Evolutionary conservation across 2,113 vertebrate species (phyloP), one percentile per base, ranked within the genome.

Genomic region (Nycticryphes semicollaris): DNA sequence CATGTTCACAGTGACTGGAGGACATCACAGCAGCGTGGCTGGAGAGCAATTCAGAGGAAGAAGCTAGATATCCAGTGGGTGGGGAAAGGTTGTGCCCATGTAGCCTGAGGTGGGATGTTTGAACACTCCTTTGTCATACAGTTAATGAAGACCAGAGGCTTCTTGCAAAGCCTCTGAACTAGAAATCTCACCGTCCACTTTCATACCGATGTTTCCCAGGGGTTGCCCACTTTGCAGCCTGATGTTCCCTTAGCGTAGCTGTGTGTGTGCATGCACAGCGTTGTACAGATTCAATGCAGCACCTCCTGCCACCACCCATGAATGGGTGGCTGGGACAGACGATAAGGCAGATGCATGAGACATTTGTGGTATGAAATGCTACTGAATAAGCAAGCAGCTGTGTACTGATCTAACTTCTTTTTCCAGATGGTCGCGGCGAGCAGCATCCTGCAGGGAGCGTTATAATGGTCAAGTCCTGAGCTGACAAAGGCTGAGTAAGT

Each of bases 401-500:
- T 84, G 28, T 53, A 87, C 86, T 72, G 21, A 94, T 72, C 80
- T 64, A 70, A 48, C 91, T 89, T 87, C 77, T 89, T 94, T 94
- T 89, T 91, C 94, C 95, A 97, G 93, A 94, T 93, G 95, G 95
- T 87, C 43, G 0, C 93, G 94, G 87, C 2, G 2, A 95, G 89
- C 87, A 95, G 89, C 89, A 87, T 91, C 91, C 91, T 96, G 93
- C 89, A 82, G 93, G 87, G 93, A 96, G 66, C 91, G 48, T 93
- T 89, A 43, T 48, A 84, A 81, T 96, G 95, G 94, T 97, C 95
- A 89, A 68, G 87, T 82, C 84, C 66, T 89, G 77, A 93, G 81
- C 84, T 96, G 96, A 96, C 93, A 93, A 96, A 91, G 93, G 87
- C 93, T 96, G 92, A 96, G 80, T 96, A 95, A 94, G 92, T 95